A percentile compares a stretch with the other conserved stretches of the same genome.
phyloP scores from a whole-genome alignment of 2,888 invertebrate genomes.

The Rhopalosiphum nymphaeae region DNA sequence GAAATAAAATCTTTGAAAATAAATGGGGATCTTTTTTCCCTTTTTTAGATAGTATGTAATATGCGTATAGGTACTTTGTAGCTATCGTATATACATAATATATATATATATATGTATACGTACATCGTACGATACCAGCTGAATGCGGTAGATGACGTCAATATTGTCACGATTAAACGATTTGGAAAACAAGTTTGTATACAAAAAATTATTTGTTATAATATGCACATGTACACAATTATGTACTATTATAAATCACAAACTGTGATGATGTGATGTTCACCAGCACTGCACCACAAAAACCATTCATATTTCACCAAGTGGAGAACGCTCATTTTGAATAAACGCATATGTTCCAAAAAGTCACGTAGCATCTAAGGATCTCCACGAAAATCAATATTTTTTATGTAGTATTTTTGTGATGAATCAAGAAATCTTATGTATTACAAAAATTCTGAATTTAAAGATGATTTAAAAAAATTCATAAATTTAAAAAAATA shows the following conservation, averaged over 20 bases:
- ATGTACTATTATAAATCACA: not conserved
- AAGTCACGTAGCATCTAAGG: not conserved
- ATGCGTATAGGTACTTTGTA: not conserved
- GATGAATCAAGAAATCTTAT: not conserved
- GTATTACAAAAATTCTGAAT: not conserved
- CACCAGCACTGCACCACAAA: not conserved
- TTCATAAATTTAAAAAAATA: not conserved
- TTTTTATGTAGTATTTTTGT: not conserved
- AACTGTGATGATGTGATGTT: not conserved
- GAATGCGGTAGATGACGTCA: not conserved
- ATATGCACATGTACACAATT: not conserved
- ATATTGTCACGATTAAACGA: constrained; percentile 23
- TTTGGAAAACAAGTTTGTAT: not conserved
- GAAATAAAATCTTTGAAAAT: not conserved
- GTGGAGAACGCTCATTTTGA: not conserved
- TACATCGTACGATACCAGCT: not conserved
- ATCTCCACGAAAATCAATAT: not conserved
- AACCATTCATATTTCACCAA: not conserved
- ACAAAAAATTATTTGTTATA: constrained; percentile 1
- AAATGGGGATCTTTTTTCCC: not conserved
- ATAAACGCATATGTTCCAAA: not conserved
- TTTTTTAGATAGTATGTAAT: not conserved
- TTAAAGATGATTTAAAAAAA: not conserved
- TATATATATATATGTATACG: not conserved
- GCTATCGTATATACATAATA: not conserved